These are phyloP conservation scores for Plumapathes pennacea DNA, from an alignment of 92 coral and sea anemone genomes.

Conservation along the genomic window DNA sequence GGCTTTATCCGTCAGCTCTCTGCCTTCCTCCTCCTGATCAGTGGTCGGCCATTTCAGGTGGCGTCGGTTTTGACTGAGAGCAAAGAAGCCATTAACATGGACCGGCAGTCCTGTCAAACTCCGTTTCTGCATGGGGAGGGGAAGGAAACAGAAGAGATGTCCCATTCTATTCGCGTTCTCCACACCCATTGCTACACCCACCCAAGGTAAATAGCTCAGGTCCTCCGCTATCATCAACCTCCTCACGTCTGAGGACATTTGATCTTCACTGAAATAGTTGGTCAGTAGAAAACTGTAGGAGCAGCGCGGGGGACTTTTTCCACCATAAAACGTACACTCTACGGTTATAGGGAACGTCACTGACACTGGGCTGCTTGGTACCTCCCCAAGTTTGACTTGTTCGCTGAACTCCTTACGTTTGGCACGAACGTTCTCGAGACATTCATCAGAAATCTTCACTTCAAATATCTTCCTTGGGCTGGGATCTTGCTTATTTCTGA, in stretches of 20 bases:
- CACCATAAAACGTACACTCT: conserved; percentile 25
- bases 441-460: conserved; percentile 61
- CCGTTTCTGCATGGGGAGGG: conserved; percentile 42
- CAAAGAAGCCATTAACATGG: conserved; percentile 58
- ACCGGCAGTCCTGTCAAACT: conserved; percentile 59
- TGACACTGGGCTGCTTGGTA: conserved; percentile 20
- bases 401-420: conserved; percentile 50
- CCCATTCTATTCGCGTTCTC: no score
- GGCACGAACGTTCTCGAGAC: conserved; percentile 33
- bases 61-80: conserved; percentile 57
- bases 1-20: conserved; percentile 30
- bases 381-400: conserved; percentile 13
- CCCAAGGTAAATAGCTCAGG: conserved; percentile 71
- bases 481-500: conserved; percentile 15
- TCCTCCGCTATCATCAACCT: conserved; percentile 34
- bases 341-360: conserved; percentile 41
- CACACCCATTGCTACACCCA: conserved; percentile 85
- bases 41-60: conserved; percentile 30
- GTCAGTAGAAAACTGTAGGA: conserved; percentile 53
- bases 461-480: conserved; percentile 45
- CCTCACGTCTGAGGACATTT: conserved; percentile 33
- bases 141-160: conserved; percentile 50
- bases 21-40: conserved; percentile 23
- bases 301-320: background rate
- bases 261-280: conserved; percentile 42